Evolutionary conservation across 2,888 invertebrate species (phyloP).

Genomic region (Helicoverpa assulta): DNA sequence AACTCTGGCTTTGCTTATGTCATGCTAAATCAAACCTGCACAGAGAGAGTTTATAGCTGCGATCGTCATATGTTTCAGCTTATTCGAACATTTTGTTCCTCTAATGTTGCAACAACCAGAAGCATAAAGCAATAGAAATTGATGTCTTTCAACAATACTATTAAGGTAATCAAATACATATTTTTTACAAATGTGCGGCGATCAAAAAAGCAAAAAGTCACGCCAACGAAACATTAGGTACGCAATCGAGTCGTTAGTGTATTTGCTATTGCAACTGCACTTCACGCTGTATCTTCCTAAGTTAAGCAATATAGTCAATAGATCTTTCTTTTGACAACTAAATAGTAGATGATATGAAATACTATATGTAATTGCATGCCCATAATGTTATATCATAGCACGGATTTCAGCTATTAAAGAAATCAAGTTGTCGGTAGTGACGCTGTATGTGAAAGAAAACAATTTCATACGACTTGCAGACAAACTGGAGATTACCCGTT

Average conservation of each 20-base stretch:
- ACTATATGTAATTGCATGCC: not conserved
- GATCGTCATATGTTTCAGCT: too few species aligned
- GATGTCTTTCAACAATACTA: slow-evolving; percentile 6
- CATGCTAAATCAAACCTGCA: too few species aligned
- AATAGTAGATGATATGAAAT: not conserved
- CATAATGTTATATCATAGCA: not conserved
- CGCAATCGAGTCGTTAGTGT: slow-evolving; percentile 49
- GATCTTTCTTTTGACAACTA: slow-evolving; percentile 18
- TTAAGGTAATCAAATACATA: slow-evolving; percentile 29
- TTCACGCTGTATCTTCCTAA: slow-evolving; percentile 37
- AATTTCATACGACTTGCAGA: too few species aligned
- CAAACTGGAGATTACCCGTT: too few species aligned
- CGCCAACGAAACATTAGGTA: slow-evolving; percentile 58
- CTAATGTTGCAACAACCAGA: not conserved
- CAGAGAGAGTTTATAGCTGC: too few species aligned
- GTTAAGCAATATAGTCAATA: slow-evolving; percentile 13
- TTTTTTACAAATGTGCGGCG: slow-evolving; percentile 32
- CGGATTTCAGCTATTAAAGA: not conserved
- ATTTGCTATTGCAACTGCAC: slow-evolving; percentile 53
- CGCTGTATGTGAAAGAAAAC: not conserved
- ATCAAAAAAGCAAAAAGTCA: slow-evolving; percentile 46
- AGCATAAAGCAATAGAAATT: not conserved
- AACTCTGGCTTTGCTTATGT: too few species aligned
- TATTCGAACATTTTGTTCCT: not conserved
- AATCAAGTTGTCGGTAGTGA: not conserved